A percentile compares a stretch with the other conserved stretches of the same genome.
Conservation (phyloP, 35 echinoderm and acorn worm genomes). For the Diadema setosum region DNA sequence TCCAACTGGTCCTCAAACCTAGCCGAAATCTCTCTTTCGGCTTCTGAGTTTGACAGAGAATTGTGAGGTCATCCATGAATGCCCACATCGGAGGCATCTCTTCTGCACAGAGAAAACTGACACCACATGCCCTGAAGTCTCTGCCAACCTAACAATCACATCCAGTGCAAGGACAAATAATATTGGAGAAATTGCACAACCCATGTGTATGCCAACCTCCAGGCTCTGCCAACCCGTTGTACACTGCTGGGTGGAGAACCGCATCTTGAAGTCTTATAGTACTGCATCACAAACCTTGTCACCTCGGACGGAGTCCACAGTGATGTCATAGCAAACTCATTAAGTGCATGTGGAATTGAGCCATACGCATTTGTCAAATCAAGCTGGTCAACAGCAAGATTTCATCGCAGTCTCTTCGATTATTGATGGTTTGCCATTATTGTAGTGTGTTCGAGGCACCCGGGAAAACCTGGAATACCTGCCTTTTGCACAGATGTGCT, state of each 20-base stretch:
- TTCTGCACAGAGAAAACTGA: too few species aligned
- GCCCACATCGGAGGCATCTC: too few species aligned
- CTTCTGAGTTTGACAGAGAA: not conserved
- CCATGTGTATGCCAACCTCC: not conserved
- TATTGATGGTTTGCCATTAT: constrained; percentile 13
- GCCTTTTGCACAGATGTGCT: not conserved
- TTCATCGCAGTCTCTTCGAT: too few species aligned
- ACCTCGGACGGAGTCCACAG: too few species aligned
- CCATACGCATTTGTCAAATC: not conserved
- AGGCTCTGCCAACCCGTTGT: not conserved
- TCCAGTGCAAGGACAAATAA: too few species aligned
- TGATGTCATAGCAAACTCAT: too few species aligned
- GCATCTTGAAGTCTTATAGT: not conserved
- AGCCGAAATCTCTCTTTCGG: not conserved
- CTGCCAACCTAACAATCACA: too few species aligned
- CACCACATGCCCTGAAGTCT: too few species aligned
- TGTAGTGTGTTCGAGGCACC: not conserved
- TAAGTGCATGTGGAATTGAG: not conserved
- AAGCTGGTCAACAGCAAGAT: not conserved
- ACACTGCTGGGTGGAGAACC: not conserved
- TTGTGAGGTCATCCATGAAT: constrained; percentile 27
- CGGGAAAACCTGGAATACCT: not conserved
- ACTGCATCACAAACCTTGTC: too few species aligned
- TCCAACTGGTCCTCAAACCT: not conserved
- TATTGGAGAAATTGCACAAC: not conserved